Evolutionary conservation across 2,888 invertebrate genomes (phyloP), one percentile per base, ranked within the genome.

Genomic region (Mongoloraphidia duomilia): DNA sequence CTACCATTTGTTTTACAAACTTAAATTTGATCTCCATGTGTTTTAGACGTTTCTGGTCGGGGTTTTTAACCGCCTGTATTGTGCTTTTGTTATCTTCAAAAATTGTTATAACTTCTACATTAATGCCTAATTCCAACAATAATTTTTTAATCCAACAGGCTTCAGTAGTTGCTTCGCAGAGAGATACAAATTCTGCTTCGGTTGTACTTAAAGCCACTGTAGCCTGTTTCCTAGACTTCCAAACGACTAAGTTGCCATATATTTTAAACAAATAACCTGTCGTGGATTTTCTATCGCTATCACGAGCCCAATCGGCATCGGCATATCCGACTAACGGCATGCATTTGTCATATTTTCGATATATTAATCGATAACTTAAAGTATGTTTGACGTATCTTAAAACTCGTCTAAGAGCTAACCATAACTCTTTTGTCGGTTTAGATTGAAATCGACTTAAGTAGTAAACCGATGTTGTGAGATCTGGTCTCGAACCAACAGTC

Each of bases 321-420:
- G n/a, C n/a, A n/a, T n/a, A n/a, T n/a, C n/a, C n/a, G n/a, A n/a
- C n/a, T n/a, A n/a, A n/a, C n/a, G n/a, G n/a, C n/a, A n/a, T n/a
- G n/a, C n/a, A n/a, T n/a, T n/a, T n/a, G n/a, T n/a, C n/a, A n/a
- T n/a, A n/a, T n/a, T n/a, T n/a, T n/a, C n/a, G n/a, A n/a, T n/a
- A n/a, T n/a, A n/a, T n/a, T n/a, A n/a, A n/a, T n/a, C n/a, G n/a
- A n/a, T n/a, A n/a, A n/a, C n/a, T n/a, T n/a, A n/a, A n/a, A n/a
- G n/a, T n/a, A n/a, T n/a, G n/a, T n/a, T n/a, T 52, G 11, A 59
- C 41, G 46, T 59, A 57, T 41, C 57, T 45, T 17, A 58, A 39
- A 12, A 58, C 50, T 52, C 53, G 49, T 49, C 57, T 56, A 9
- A 57, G 42, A 37, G 52, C 54, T 36, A 47, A 47, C 47, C 52